A percentile compares a stretch with the other conserved stretches of the same genome.
phyloP scores from a whole-genome alignment of 1,140 invertebrate genomes.

The Tetranychus cinnabarinus region DNA sequence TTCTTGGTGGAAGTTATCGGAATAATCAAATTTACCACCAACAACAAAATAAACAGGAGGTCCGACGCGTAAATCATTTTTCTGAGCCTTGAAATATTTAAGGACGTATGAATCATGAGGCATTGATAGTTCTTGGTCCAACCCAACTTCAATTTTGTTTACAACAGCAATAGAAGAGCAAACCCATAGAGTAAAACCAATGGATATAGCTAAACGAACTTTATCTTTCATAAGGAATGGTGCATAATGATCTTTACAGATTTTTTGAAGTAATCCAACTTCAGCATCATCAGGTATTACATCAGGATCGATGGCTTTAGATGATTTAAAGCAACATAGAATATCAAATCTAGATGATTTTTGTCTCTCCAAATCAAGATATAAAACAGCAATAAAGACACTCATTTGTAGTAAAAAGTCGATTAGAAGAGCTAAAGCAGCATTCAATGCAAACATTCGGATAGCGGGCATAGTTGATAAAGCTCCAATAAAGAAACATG shows the following conservation, averaged over 20 bases:
- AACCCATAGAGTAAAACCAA: slow-evolving; percentile 71
- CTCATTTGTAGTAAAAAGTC: slow-evolving; percentile 93
- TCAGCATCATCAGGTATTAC: slow-evolving; percentile 14
- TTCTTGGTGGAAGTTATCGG: slow-evolving; percentile 36
- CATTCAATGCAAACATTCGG: slow-evolving; percentile 82
- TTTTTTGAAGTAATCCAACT: slow-evolving; percentile 51
- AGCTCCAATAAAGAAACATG: slow-evolving; percentile 65
- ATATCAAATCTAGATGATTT: slow-evolving; percentile 20
- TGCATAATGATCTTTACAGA: slow-evolving; percentile 64
- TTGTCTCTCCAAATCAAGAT: slow-evolving; percentile 62
- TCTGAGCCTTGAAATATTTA: slow-evolving; percentile 49
- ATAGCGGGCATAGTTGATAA: slow-evolving; percentile 94
- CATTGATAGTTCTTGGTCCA: slow-evolving; percentile 71
- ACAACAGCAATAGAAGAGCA: slow-evolving; percentile 62
- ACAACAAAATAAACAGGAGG: slow-evolving; percentile 79
- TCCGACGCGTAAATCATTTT: slow-evolving; percentile 48
- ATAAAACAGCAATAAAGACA: slow-evolving; percentile 72
- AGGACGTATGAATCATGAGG: slow-evolving; percentile 65
- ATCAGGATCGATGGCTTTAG: slow-evolving; percentile 1
- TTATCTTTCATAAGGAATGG: slow-evolving; percentile 55
- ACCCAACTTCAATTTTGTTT: slow-evolving; percentile 53
- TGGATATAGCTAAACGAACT: slow-evolving; percentile 28
- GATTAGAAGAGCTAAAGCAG: slow-evolving; percentile 77
- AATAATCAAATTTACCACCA: slow-evolving; percentile 46
- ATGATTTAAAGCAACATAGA: slow-evolving; percentile 4